Percentiles rank a stretch among this genome's conserved stretches.
Evolutionary conservation across 2,113 vertebrate genomes (phyloP).

Genomic region (Excalfactoria chinensis): DNA sequence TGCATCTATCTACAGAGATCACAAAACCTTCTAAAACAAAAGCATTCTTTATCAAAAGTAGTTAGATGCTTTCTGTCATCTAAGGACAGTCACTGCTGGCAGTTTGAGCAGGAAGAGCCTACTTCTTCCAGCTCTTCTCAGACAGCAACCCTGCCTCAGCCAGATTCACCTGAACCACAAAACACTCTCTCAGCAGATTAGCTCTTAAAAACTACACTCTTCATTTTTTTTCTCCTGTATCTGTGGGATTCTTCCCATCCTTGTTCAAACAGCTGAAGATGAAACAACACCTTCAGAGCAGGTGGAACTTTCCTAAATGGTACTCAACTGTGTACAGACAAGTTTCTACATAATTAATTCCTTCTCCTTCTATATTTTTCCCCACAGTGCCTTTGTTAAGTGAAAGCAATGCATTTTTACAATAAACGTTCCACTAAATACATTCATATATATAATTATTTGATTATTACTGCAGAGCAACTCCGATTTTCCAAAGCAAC

Average conservation of each 20-base stretch:
- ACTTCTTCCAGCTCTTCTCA: background rate
- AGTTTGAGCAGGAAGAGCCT: background rate
- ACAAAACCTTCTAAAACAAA: background rate
- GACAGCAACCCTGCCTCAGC: background rate
- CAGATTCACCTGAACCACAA: background rate
- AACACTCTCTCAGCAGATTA: background rate
- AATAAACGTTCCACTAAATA: constrained; percentile 18
- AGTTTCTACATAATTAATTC: background rate
- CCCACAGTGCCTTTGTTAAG: background rate
- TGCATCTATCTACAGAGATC: background rate
- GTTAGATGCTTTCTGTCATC: background rate
- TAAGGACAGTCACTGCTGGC: background rate
- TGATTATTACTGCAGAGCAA: constrained; percentile 38
- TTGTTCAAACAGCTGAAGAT: background rate
- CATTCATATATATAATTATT: background rate
- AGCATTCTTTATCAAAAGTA: background rate
- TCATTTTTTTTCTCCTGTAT: background rate
- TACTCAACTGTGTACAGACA: background rate
- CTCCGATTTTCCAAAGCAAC: constrained; percentile 46
- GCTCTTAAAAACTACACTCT: background rate
- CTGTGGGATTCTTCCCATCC: background rate
- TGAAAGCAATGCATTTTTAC: constrained; percentile 22
- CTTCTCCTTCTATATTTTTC: background rate
- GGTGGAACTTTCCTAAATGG: background rate
- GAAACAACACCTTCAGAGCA: background rate